Percentiles rank a stretch among this genome's conserved stretches.
Conservation (phyloP, 2,113 vertebrate species). For the Carollia perspicillata region DNA sequence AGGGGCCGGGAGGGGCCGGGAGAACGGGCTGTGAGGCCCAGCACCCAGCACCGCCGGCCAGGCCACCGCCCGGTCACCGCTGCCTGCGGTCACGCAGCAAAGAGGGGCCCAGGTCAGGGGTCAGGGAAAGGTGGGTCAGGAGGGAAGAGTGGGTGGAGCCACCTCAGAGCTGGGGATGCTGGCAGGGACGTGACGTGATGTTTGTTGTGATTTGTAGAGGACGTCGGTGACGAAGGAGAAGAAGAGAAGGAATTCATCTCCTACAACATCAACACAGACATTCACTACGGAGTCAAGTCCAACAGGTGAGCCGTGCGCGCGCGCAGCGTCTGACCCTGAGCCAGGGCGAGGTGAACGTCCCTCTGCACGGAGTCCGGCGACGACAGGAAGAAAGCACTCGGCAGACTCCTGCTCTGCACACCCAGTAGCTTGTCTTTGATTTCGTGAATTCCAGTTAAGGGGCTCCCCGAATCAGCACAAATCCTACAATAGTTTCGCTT, state of each 20-base stretch:
- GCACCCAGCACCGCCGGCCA: too few species aligned
- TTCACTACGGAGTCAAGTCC: conserved; percentile 97
- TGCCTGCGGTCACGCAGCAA: neutral
- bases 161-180: neutral
- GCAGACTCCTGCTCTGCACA: neutral
- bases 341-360: neutral
- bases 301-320: conserved; percentile 88
- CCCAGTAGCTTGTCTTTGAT: neutral
- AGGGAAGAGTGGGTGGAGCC: too few species aligned
- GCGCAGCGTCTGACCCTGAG: too few species aligned
- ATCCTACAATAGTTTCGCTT: neutral
- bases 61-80: neutral
- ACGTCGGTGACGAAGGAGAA: conserved; percentile 98
- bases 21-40: neutral
- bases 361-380: neutral
- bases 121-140: neutral
- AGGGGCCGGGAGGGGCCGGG: too few species aligned
- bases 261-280: conserved; percentile 95
- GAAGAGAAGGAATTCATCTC: conserved; percentile 97
- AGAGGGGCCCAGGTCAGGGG: neutral
- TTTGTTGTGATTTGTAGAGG: conserved; percentile 85
- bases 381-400: neutral
- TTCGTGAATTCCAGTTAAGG: neutral
- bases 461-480: neutral
- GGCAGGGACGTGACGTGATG: neutral